A percentile compares a stretch with the other conserved stretches of the same genome.
Evolutionary conservation across 2,797 vertebrate genomes (phyloP).

Genomic region (Aldrovandia affinis): DNA sequence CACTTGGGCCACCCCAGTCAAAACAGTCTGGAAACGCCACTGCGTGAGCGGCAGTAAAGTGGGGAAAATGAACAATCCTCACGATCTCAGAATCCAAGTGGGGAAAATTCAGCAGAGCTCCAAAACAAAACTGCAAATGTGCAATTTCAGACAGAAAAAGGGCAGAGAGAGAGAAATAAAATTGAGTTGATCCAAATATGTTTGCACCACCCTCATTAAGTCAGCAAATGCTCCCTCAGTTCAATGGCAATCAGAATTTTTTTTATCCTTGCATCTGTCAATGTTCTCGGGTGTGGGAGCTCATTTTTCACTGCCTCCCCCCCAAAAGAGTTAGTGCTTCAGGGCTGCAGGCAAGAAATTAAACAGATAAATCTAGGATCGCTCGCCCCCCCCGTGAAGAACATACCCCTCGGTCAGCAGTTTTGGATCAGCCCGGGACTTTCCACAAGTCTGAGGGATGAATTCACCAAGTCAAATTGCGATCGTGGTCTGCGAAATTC

Average conservation of each 20-base stretch:
- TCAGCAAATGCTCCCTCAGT: background rate
- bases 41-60: too few species aligned
- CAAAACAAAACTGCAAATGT: too few species aligned
- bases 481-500: too few species aligned
- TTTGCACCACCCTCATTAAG: background rate
- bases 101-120: too few species aligned
- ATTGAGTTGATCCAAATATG: background rate
- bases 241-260: background rate
- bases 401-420: background rate
- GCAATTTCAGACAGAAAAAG: background rate
- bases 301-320: too few species aligned
- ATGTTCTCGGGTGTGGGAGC: background rate
- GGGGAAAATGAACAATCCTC: too few species aligned
- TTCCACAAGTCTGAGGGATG: background rate
- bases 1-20: too few species aligned
- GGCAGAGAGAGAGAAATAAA: background rate
- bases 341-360: background rate
- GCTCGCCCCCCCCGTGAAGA: slow-evolving; percentile 2
- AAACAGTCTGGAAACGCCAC: too few species aligned
- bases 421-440: background rate
- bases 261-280: background rate
- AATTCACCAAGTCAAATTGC: too few species aligned
- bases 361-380: background rate
- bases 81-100: too few species aligned
- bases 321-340: background rate